Base-by-base conservation (phyloP, 2,113 vertebrate species). In the Prunella fulvescens region DNA sequence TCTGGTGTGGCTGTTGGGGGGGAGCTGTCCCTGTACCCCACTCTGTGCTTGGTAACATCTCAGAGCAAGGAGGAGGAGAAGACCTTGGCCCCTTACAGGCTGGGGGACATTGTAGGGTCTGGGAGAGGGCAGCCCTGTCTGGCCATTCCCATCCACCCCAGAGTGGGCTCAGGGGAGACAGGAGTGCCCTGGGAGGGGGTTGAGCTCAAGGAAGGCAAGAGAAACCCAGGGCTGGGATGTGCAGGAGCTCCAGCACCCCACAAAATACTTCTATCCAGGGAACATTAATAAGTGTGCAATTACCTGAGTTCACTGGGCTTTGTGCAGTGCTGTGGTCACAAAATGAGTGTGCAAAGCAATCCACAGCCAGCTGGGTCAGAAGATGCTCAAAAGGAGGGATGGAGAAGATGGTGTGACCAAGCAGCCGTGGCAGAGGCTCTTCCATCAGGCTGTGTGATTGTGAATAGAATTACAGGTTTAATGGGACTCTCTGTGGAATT, bases 401-500 rank as follows among this genome's bases (percentile, higher is more conserved):
- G 60, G 47, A 19, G 3, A 19, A 66, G 33, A 18, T 35, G n/a
- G 11, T 53, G 51, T 50, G 33, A 51, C 69, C 91, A 26, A 35
- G 19, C 23, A 70, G 51, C 88, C 60, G 2, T 1, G 0, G 53
- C 61, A 73, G 74, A 50, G 64, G 35, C 54, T 86, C 61, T 48
- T 83, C 31, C 53, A 37, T 33, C 56, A 50, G 54, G 20, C 53
- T 91, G 50, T 25, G 69, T 24, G 73, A 70, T 12, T 78, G 76
- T 48, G 88, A 81, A 65, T 78, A 54, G 45, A 93, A 78, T 81
- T 86, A 54, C 44, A 60, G 83, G 57, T 88, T 93, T 92, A 84
- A 71, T 61, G 53, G 35, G 19, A 11, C 53, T 94, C 88, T 67
- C 92, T 61, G 67, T 1, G 14, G 92, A 86, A 79, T 91, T 71